Evolutionary conservation across 1,140 invertebrate genomes (phyloP).

Genomic region (Drosophila elegans): DNA sequence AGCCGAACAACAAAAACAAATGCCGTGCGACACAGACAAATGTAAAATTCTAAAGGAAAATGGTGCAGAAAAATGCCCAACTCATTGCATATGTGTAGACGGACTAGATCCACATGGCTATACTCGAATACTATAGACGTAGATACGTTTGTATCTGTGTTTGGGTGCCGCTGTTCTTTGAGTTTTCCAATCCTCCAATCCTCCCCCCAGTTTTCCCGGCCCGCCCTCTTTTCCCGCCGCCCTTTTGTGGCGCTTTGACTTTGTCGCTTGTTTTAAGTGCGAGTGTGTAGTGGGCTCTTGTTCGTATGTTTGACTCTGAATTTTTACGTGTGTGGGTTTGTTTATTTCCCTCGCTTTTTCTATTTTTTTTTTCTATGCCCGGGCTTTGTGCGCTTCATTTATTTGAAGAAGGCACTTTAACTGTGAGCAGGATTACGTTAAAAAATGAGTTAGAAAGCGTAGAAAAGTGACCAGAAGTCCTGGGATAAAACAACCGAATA

Average conservation of each 20-base stretch:
- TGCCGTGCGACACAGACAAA: slow-evolving; percentile 63
- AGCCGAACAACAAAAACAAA: slow-evolving; percentile 51
- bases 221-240: neutral
- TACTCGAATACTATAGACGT: neutral
- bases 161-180: slow-evolving; percentile 19
- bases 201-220: slow-evolving; percentile 2
- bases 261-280: slow-evolving; percentile 54
- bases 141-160: slow-evolving; percentile 18
- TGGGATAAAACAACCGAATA: too few species aligned
- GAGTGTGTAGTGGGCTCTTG: slow-evolving; percentile 47
- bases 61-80: slow-evolving; percentile 66
- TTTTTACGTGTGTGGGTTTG: slow-evolving; percentile 20
- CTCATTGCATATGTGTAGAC: slow-evolving; percentile 60
- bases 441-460: slow-evolving; percentile 15
- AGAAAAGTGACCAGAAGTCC: neutral
- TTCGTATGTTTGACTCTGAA: slow-evolving; percentile 18
- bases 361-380: slow-evolving; percentile 24
- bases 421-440: slow-evolving; percentile 12
- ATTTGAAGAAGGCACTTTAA: slow-evolving; percentile 37
- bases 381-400: slow-evolving; percentile 47
- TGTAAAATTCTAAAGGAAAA: slow-evolving; percentile 56
- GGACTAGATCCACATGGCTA: slow-evolving; percentile 19
- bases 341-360: slow-evolving; percentile 25
- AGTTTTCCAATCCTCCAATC: slow-evolving; percentile 10
- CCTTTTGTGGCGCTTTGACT: slow-evolving; percentile 63